Base-by-base conservation (phyloP, 2,113 vertebrate genomes). In the Sebastes fasciatus region DNA sequence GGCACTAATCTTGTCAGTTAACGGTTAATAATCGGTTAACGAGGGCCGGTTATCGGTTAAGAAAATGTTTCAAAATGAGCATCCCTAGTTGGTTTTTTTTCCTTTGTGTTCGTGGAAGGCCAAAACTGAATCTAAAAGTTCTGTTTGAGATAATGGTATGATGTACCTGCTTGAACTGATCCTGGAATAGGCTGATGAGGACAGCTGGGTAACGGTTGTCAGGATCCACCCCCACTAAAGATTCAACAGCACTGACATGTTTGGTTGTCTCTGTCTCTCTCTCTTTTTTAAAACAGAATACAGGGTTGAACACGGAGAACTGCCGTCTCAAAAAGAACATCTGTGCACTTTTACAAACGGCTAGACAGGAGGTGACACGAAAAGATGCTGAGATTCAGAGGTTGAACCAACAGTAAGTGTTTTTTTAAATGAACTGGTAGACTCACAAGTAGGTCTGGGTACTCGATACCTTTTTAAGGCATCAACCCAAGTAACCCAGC, bases 371-470 rank as follows among this genome's bases (percentile, higher is more conserved):
- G 93, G 97, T 99, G 89, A 94, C 94, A 63, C 96, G 98, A 46
- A 99, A 99, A 89, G 97, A 99, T 91, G 96, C 97, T 72, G 98
- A 98, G 94, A 99, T 99, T 86, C 96, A 91, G 93, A 96, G 95
- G 86, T 91, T 99, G 26, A 96, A 95, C 90, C 95, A 96, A 90
- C 91, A 95, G 98, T 98, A 96, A 78, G 88, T 79, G 19, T 63
- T 8, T 19, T 60, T 51, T 17, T 60, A 12, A 2, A 70, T 64
- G 1, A 13, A 19, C 5, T 67, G 17, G 2, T 19, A 2, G 52
- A 54, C 16, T 19, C 52, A 19, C 52, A 17, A 52, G 16, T 19
- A 34, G 34, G 34, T 34, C 34, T 49, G 10, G 4, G 48, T 49
- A 13, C 9, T 12, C 13, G 48, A 12, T 3, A 49, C 10, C 48